Evolutionary conservation across 2,113 vertebrate species (phyloP), one percentile per base, ranked within the genome.

Genomic region (Megaceryle maxima): DNA sequence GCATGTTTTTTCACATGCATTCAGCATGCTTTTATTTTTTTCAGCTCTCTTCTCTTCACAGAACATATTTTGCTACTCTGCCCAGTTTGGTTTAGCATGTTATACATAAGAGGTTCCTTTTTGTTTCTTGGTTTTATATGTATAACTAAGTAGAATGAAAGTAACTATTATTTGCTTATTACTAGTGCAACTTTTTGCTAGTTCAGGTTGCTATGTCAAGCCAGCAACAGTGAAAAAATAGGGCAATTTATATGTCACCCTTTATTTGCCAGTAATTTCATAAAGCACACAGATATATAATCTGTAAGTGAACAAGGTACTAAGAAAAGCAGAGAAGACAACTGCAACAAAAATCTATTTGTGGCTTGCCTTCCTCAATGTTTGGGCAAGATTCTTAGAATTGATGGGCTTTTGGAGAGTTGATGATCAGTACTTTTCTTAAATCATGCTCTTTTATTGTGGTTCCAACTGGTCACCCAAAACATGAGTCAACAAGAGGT

Each of bases 201-300:
- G 11, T 44, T 95, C 67, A 21, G 10, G 2, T 50, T 50, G 3
- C 3, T 66, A 66, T 81, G 21, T 26, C 43, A 92, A 77, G 37
- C 1, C 5, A 70, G 22, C 17, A 83, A 35, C n/a, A 33, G 39
- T 6, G 1, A 84, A 75, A 68, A 79, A 62, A 16, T 14, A 4
- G 4, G 5, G 6, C 12, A 1, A 16, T 43, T 76, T 2, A 4
- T 48, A 26, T 46, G 5, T 26, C n/a, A 46, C 3, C 50, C n/a
- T 53, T 69, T 84, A 31, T 70, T 78, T 59, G 5, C 6, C 35
- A 74, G 17, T 56, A 59, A 50, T 59, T 79, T 51, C 22, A 43
- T 29, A 72, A 83, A 57, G 16, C 8, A 50, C 12, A 48, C 2
- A 2, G 4, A 56, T 44, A 5, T 31, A 50, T 29, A 70, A 37